Conservation (phyloP, 2,888 invertebrate genomes). For the Tricholauxania praeusta region DNA sequence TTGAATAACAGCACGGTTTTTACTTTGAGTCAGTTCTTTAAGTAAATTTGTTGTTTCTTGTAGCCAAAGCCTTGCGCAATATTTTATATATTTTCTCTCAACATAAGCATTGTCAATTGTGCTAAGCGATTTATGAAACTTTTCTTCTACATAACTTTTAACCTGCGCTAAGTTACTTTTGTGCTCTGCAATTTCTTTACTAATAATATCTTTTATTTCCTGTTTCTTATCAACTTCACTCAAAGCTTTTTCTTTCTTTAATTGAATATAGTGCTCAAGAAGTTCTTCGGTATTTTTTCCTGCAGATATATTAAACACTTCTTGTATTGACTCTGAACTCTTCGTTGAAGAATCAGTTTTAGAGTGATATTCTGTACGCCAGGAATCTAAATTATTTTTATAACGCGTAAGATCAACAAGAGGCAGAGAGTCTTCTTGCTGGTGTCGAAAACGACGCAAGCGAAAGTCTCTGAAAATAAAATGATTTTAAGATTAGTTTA, state of each 20-base stretch:
- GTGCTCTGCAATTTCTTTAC: no score
- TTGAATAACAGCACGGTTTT: no score
- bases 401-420: slow-evolving; percentile 58
- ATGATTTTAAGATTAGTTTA: neutral
- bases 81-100: no score
- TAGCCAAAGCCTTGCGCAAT: no score
- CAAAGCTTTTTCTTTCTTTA: slow-evolving; percentile 32
- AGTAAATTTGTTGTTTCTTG: no score
- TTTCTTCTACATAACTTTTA: no score
- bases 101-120: no score
- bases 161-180: no score
- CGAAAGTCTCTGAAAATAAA: slow-evolving; percentile 57
- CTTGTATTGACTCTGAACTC: slow-evolving; percentile 46
- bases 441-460: slow-evolving; percentile 64
- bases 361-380: slow-evolving; percentile 47
- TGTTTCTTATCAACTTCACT: slow-evolving; percentile 21
- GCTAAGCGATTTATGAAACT: no score
- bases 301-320: slow-evolving; percentile 47
- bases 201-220: no score
- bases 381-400: slow-evolving; percentile 56
- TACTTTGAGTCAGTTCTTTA: no score
- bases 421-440: slow-evolving; percentile 61
- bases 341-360: slow-evolving; percentile 17
- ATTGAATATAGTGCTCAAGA: slow-evolving; percentile 49
- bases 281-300: slow-evolving; percentile 60